phyloP scores from a whole-genome alignment of 2,113 vertebrate genomes.

The Tachycineta bicolor region DNA sequence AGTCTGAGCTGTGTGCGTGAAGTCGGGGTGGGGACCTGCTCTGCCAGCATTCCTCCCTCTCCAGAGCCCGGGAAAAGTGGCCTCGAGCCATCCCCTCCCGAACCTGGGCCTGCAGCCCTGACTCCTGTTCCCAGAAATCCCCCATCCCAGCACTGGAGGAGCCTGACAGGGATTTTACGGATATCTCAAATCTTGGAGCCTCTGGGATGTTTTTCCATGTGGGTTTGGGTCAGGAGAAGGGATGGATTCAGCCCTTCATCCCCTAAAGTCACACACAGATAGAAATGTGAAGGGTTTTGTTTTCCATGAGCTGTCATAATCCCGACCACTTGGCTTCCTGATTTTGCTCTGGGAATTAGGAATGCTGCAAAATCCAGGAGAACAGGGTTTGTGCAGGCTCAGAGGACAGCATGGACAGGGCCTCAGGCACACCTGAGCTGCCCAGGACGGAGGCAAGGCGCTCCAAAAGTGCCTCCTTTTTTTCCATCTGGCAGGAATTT shows the following conservation, averaged over 20 bases:
- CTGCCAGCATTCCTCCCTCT: too few relatives aligned
- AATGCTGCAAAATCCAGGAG: not conserved
- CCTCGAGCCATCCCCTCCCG: not conserved
- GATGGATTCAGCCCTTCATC: not conserved
- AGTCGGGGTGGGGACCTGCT: not conserved
- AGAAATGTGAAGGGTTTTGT: not conserved
- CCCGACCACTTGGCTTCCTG: rapidly evolving
- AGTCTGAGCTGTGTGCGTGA: not conserved
- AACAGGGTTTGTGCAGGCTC: not conserved
- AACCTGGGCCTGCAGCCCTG: rapidly evolving
- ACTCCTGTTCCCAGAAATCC: not conserved
- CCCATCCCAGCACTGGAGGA: not conserved
- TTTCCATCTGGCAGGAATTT: not conserved
- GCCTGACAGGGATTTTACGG: not conserved
- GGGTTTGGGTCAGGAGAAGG: not conserved
- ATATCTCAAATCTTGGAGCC: not conserved
- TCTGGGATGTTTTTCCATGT: not conserved
- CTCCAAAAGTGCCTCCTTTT: not conserved
- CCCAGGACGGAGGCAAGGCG: not conserved
- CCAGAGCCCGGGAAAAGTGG: not conserved
- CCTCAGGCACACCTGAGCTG: not conserved
- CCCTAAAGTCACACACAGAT: not conserved
- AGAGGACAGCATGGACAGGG: not conserved
- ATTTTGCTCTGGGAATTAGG: not conserved
- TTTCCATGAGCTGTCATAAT: not conserved